Percentiles rank a stretch among this genome's conserved stretches.
Evolutionary conservation across 2,113 vertebrate genomes (phyloP).

Genomic region (Crotalus tigris): DNA sequence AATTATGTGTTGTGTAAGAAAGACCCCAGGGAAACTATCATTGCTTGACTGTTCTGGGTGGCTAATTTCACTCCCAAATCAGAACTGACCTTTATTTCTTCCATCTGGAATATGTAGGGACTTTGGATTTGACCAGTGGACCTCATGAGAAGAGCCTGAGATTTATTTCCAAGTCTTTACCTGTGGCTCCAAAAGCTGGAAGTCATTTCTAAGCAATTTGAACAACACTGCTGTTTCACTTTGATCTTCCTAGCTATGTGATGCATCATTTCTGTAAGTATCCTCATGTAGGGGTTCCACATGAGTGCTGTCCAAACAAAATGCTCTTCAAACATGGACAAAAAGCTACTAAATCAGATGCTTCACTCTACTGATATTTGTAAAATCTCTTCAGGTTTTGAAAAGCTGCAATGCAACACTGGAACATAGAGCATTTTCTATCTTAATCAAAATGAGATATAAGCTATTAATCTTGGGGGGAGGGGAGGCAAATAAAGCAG

Average conservation of each 20-base stretch:
- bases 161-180: neutral
- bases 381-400: neutral
- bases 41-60: neutral
- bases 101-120: neutral
- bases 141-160: neutral
- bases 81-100: neutral
- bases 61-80: neutral
- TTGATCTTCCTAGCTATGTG: neutral
- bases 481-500: neutral
- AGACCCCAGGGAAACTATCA: neutral
- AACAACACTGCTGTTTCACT: neutral
- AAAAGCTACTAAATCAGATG: neutral
- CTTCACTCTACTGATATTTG: neutral
- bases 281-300: neutral
- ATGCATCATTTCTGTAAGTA: neutral
- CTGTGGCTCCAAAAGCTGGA: neutral
- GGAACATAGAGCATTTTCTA: neutral
- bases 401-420: neutral
- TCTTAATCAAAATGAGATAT: neutral
- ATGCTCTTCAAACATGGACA: neutral
- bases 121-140: neutral
- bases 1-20: neutral
- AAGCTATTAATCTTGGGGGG: neutral
- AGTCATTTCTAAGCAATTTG: neutral
- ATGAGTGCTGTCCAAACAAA: neutral